Percentiles rank a stretch among this genome's conserved stretches.
Conservation (phyloP, 2,113 vertebrate genomes). For the Cepphus grylle region DNA sequence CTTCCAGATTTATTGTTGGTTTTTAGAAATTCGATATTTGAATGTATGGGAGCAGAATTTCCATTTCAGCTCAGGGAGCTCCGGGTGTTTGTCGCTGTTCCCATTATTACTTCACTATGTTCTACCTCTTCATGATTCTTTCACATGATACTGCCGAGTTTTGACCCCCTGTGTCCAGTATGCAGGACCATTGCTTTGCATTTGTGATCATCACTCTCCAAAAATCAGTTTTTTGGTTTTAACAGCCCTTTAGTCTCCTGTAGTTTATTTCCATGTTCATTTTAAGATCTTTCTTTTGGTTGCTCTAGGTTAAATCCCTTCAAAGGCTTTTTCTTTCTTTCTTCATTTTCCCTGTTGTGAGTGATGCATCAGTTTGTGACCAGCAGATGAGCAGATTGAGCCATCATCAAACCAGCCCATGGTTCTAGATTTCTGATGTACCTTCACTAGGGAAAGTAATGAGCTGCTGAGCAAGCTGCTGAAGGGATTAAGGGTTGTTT, state of each 20-base stretch:
- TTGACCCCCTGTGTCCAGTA: background rate
- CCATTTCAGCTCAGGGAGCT: background rate
- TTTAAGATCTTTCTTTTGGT: background rate
- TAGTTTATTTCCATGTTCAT: background rate
- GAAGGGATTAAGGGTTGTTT: background rate
- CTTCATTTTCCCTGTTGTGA: background rate
- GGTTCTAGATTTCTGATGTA: background rate
- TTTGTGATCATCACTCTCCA: background rate
- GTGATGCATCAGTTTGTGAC: background rate
- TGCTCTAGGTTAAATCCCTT: background rate
- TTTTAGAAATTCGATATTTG: background rate
- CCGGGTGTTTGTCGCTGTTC: background rate
- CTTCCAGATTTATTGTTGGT: background rate
- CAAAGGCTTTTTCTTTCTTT: background rate
- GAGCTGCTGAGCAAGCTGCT: background rate
- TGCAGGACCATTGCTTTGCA: background rate
- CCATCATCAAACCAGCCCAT: background rate
- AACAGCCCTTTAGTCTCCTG: background rate
- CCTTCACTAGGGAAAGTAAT: background rate
- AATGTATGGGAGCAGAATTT: background rate
- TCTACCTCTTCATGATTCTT: background rate
- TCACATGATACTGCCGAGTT: background rate
- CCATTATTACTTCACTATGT: background rate
- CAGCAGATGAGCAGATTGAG: background rate
- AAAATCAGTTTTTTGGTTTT: background rate